Base-by-base conservation (phyloP, 2,797 vertebrate species). In the Paguma larvata region DNA sequence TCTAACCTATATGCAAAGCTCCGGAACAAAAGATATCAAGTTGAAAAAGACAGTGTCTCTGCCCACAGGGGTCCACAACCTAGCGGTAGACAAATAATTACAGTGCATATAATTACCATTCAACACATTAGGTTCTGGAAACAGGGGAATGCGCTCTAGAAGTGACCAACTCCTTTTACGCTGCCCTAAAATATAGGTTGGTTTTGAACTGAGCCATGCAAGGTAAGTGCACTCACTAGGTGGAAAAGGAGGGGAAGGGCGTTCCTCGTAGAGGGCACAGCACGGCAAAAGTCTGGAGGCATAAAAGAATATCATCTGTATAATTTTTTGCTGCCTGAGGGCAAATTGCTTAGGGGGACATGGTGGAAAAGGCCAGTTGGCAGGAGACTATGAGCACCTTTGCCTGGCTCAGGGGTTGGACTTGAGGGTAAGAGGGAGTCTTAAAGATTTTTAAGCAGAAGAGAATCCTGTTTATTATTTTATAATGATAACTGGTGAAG, bases 391-490 rank as follows among this genome's bases (percentile, higher is more conserved):
- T n/a, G 19, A 94, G 86, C 27, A 56, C 13, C 38, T 79, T 94
- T 67, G 30, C 19, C 70, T 32, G 3, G 84, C 41, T 96, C 63
- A 51, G 1, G 53, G 79, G 68, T 72, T 73, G 87, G 41, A 78
- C 25, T 38, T 84, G 53, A 89, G 15, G 19, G 16, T 18, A 87
- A 78, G 23, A 48, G 2, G 13, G 30, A 78, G 3, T 53, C 38
- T 70, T 91, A 78, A 85, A 75, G 51, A 68, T 27, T 90, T 92
- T 94, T 87, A 95, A 72, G 14, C 84, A 93, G 68, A 32, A 67
- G 56, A 53, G 8, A 18, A 63, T 72, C 15, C 1, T 78, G 30
- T 18, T 53, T 95, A 48, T 88, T 78, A 82, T 84, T 92, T 88
- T 56, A 15, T 62, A 56, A 94, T 11, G 30, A 25, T n/a, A 84